Conservation (phyloP, 2,113 vertebrate genomes). For the Hystrix cristata region DNA sequence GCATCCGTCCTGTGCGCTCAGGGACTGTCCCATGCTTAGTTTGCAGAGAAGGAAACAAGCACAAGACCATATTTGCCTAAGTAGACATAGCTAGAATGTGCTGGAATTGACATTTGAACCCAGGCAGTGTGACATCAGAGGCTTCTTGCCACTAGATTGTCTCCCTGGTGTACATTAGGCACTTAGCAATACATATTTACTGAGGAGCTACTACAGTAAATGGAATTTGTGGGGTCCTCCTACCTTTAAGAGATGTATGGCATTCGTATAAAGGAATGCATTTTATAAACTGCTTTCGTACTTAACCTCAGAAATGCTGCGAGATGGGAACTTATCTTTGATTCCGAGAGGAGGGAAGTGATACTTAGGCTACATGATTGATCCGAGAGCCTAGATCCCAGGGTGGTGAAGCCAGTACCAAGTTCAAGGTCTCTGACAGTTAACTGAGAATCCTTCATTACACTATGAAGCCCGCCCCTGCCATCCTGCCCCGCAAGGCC, state of each 20-base stretch:
- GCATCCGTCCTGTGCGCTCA: background rate
- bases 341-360: background rate
- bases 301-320: constrained; percentile 26
- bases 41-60: background rate
- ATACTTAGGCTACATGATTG: background rate
- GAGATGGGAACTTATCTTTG: background rate
- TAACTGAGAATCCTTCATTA: background rate
- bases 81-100: background rate
- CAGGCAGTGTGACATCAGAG: background rate
- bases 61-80: background rate
- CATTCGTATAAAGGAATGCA: background rate
- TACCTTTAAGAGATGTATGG: background rate
- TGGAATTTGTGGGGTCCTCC: background rate
- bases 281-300: constrained; percentile 18
- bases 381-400: background rate
- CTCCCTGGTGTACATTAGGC: background rate
- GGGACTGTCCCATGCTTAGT: background rate
- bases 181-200: background rate
- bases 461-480: background rate
- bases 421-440: background rate
- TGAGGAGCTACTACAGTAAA: background rate
- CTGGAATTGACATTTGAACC: background rate
- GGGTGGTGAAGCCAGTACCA: background rate
- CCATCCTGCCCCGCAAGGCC: background rate
- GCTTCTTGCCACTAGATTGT: background rate